These are phyloP conservation scores for Mustela lutreola DNA, from an alignment of 2,113 vertebrate genomes.

Conservation along the genomic window DNA sequence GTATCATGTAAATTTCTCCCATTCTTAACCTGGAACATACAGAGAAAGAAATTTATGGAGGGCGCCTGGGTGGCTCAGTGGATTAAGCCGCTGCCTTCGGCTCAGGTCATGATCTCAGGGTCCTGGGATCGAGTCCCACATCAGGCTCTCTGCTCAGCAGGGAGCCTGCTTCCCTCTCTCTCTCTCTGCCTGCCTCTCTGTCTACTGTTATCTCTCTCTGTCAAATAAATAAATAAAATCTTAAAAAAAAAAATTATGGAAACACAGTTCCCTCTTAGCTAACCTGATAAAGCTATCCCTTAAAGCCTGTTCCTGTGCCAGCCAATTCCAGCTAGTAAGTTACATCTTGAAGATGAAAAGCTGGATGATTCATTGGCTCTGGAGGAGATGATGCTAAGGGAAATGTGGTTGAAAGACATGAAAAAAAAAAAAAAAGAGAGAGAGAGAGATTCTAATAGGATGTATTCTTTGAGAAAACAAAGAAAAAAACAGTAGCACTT, in stretches of 20 bases:
- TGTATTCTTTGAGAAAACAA: neutral
- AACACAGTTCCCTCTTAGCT: neutral
- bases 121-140: too few species aligned
- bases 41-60: neutral
- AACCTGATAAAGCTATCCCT: neutral
- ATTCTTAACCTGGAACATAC: neutral
- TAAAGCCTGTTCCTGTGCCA: neutral
- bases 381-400: neutral
- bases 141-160: too few species aligned
- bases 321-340: neutral
- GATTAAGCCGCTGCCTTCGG: too few species aligned
- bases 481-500: neutral
- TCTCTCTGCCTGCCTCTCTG: too few species aligned
- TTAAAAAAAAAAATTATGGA: neutral
- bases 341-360: slow-evolving; percentile 31
- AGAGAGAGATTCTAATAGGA: neutral
- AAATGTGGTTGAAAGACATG: neutral
- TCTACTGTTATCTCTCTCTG: too few species aligned
- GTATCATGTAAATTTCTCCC: neutral
- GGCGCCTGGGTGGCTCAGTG: too few species aligned
- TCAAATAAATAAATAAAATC: too few species aligned
- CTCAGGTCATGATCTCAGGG: too few species aligned
- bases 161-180: too few species aligned
- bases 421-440: neutral
- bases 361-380: neutral